A percentile compares a stretch with the other conserved stretches of the same genome.
These are phyloP conservation scores for Solea senegalensis DNA, from an alignment of 2,113 vertebrate genomes.

Conservation along the genomic window DNA sequence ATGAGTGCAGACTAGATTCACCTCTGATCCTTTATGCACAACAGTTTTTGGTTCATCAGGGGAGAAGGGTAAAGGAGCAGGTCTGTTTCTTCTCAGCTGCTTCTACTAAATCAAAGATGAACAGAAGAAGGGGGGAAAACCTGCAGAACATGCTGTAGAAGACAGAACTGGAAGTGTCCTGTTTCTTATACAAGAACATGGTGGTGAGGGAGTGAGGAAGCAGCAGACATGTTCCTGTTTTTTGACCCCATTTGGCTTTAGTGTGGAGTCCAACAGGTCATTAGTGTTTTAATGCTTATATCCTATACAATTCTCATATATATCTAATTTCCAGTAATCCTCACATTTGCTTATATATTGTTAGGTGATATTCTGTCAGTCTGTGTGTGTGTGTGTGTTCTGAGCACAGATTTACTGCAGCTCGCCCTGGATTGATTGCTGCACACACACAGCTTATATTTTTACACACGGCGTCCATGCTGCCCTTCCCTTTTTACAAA, in stretches of 20 bases:
- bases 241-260: conserved; percentile 10
- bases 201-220: conserved; percentile 30
- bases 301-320: conserved; percentile 47
- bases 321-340: conserved; percentile 41
- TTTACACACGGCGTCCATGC: conserved; percentile 8
- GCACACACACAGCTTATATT: conserved; percentile 31
- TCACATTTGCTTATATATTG: conserved; percentile 21
- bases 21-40: background rate
- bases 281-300: conserved; percentile 6
- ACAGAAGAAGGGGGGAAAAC: background rate
- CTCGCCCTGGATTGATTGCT: conserved; percentile 35
- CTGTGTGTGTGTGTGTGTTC: conserved; percentile 9
- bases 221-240: conserved; percentile 15
- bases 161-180: conserved; percentile 29
- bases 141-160: conserved; percentile 9
- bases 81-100: conserved; percentile 53
- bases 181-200: conserved; percentile 4
- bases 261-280: background rate
- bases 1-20: conserved; percentile 6
- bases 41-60: conserved; percentile 1
- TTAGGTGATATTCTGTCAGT: conserved; percentile 35
- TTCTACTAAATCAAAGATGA: conserved; percentile 44
- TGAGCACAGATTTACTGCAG: conserved; percentile 46
- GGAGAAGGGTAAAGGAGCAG: background rate
- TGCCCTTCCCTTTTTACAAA: conserved; percentile 26